Percentiles rank a stretch among this genome's conserved stretches.
Conservation (phyloP, 1,140 invertebrate genomes). For the Dysdera silvatica region DNA sequence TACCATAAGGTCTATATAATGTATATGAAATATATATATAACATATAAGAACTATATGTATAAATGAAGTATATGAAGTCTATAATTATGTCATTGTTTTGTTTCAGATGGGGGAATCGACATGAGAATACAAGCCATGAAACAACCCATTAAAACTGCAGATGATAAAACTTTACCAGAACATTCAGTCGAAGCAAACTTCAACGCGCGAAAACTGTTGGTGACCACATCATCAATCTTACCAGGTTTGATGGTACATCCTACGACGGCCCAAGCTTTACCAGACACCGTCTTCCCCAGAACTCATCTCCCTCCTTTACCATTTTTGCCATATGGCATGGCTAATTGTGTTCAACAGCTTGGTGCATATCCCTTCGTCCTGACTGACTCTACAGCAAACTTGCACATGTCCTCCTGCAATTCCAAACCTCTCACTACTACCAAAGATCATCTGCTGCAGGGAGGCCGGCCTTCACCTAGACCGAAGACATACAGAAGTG, state of each 20-base stretch:
- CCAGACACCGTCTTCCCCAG: constrained; percentile 21
- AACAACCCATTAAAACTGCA: constrained; percentile 7
- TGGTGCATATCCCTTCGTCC: constrained; percentile 17
- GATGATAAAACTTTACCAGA: background rate
- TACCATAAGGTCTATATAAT: no score
- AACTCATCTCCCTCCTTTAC: constrained; percentile 23
- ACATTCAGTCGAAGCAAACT: constrained; percentile 12
- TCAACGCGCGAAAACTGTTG: constrained; percentile 7
- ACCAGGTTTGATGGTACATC: constrained; percentile 21
- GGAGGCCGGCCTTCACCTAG: no score
- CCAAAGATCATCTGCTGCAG: no score
- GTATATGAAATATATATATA: no score
- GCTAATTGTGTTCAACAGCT: constrained; percentile 17
- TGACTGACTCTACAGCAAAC: background rate
- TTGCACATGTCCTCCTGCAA: no score
- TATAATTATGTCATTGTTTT: no score
- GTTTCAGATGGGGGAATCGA: constrained; percentile 20
- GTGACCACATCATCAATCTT: constrained; percentile 9
- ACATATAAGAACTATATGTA: no score
- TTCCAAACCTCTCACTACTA: no score
- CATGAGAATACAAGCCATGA: constrained; percentile 29
- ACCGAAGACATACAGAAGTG: background rate
- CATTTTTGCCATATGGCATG: constrained; percentile 21
- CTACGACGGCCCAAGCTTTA: constrained; percentile 14
- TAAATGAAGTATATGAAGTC: no score